phyloP scores from a whole-genome alignment of 2,888 invertebrate genomes.

The Pristionchus entomophagus region DNA sequence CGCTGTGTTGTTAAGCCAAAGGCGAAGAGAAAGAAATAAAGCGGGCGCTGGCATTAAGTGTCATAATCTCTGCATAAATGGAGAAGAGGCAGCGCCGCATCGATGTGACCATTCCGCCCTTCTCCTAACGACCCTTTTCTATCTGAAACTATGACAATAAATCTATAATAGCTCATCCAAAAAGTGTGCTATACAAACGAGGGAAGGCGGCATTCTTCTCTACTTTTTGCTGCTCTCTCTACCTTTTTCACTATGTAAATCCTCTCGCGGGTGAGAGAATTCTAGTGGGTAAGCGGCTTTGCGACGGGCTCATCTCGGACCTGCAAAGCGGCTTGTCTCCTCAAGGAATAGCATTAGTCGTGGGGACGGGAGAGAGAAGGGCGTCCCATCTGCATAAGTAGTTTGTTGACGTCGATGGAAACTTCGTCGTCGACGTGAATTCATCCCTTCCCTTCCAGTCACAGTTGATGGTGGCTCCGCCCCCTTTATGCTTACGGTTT shows the following conservation, averaged over 20 bases:
- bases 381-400: background rate
- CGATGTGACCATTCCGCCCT: background rate
- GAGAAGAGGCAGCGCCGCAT: no score
- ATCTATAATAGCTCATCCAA: background rate
- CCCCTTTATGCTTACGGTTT: background rate
- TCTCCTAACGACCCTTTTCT: background rate
- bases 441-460: no score
- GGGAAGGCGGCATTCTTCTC: background rate
- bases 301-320: background rate
- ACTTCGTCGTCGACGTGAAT: background rate
- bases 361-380: background rate
- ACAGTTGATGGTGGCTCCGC: no score
- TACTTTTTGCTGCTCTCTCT: background rate
- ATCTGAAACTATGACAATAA: background rate
- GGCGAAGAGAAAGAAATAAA: background rate
- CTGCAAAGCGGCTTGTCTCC: background rate
- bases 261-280: constrained; percentile 13
- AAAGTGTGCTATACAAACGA: background rate
- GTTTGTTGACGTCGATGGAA: background rate
- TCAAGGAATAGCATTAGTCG: background rate
- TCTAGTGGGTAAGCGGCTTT: background rate
- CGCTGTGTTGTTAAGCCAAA: background rate
- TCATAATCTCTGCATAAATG: constrained; percentile 1
- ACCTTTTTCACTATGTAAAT: background rate
- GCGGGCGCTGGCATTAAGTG: constrained; percentile 15